Conservation (phyloP, 1,140 invertebrate genomes). For the Drosophila erecta region DNA sequence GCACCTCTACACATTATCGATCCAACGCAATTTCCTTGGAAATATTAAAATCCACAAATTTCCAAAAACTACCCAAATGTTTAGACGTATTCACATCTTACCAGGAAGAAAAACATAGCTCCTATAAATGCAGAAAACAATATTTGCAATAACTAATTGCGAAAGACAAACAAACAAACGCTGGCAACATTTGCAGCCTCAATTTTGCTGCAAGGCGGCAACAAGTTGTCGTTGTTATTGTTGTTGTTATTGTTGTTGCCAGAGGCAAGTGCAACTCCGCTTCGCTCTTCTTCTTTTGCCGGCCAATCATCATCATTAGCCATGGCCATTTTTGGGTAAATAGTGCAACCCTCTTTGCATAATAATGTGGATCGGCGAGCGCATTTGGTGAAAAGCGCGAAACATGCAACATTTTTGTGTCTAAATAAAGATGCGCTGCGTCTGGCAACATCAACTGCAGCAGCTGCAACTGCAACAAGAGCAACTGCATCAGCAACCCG, state of each 20-base stretch:
- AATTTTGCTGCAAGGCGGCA: constrained; percentile 1
- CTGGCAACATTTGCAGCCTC: constrained; percentile 37
- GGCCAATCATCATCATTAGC: constrained; percentile 82
- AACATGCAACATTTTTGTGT: constrained; percentile 81
- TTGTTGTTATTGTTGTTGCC: constrained; percentile 40
- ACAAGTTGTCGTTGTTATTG: constrained; percentile 14
- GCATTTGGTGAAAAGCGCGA: constrained; percentile 81
- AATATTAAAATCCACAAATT: constrained; percentile 4
- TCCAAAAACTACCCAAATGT: constrained; percentile 12
- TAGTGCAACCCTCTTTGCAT: constrained; percentile 83
- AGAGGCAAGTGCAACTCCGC: constrained; percentile 51
- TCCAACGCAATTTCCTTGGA: not conserved
- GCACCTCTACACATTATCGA: constrained; percentile 7
- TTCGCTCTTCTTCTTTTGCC: constrained; percentile 20
- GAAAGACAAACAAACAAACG: constrained; percentile 78
- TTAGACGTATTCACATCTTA: constrained; percentile 1
- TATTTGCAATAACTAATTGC: constrained; percentile 73
- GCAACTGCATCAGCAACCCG: constrained; percentile 60
- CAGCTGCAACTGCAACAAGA: constrained; percentile 24
- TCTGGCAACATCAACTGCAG: constrained; percentile 53
- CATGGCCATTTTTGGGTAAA: constrained; percentile 82
- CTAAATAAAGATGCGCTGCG: constrained; percentile 81
- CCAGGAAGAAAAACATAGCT: constrained; percentile 19
- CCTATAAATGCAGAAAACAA: constrained; percentile 26
- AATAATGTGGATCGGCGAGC: constrained; percentile 78